These are phyloP conservation scores for Lamellibrachia satsuma DNA, from an alignment of 2,888 invertebrate species.

Conservation along the genomic window DNA sequence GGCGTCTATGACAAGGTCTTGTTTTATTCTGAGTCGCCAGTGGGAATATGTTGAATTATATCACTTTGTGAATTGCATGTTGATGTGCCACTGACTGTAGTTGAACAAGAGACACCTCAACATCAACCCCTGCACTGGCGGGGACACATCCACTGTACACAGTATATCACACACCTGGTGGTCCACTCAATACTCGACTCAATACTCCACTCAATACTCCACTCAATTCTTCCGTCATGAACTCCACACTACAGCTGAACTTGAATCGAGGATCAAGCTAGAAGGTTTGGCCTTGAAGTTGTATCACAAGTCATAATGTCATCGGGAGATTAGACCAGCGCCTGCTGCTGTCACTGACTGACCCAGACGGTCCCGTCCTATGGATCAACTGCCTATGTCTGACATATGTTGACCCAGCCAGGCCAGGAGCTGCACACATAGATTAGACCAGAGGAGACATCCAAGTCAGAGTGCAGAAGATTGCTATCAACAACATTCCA, in stretches of 20 bases:
- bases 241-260: background rate
- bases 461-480: background rate
- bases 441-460: background rate
- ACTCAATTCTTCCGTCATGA: background rate
- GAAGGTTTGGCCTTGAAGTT: background rate
- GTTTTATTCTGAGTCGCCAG: background rate
- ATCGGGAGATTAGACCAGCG: background rate
- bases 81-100: background rate
- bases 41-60: background rate
- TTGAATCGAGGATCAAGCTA: background rate
- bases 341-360: too few species aligned
- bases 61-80: background rate
- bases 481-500: background rate
- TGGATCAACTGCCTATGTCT: too few species aligned
- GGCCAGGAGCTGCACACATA: background rate
- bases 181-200: background rate
- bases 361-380: too few species aligned
- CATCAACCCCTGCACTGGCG: background rate
- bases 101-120: background rate
- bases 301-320: background rate
- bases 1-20: background rate
- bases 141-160: too few species aligned
- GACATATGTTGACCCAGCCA: background rate
- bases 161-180: too few species aligned
- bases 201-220: background rate